phyloP scores from a whole-genome alignment of 2,113 vertebrate genomes.

The Camelus bactrianus region DNA sequence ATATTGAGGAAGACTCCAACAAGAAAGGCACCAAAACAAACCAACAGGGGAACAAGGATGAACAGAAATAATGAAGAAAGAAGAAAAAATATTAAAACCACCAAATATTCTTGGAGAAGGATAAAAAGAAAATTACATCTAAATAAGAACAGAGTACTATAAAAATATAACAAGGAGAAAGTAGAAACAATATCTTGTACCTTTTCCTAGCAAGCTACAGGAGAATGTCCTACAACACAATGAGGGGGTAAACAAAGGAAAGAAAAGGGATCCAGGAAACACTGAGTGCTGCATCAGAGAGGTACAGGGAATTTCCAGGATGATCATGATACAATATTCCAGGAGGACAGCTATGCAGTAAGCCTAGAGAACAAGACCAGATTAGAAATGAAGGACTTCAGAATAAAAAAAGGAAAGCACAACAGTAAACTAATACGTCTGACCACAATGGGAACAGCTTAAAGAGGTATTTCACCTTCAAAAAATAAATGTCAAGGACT shows the following conservation, averaged over 20 bases:
- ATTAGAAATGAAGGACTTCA: constrained; percentile 4
- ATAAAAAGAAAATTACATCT: background rate
- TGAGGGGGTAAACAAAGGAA: background rate
- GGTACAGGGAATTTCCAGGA: background rate
- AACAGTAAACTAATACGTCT: background rate
- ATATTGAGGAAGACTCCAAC: background rate
- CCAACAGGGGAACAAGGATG: background rate
- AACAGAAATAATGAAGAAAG: background rate
- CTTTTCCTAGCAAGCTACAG: background rate
- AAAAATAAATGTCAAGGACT: background rate
- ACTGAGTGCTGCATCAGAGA: background rate
- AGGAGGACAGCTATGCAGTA: background rate
- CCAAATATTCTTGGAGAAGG: background rate
- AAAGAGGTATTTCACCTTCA: background rate
- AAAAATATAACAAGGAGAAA: constrained; percentile 14
- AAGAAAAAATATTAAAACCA: background rate
- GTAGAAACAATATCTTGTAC: background rate
- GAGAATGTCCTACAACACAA: background rate
- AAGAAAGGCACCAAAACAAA: background rate
- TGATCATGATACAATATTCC: background rate
- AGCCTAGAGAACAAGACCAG: background rate
- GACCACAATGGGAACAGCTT: background rate
- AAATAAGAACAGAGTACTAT: background rate
- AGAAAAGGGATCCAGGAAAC: background rate
- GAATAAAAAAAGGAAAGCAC: background rate